Evolutionary conservation across 2,888 invertebrate species (phyloP), one percentile per base, ranked within the genome.

Genomic region (Tortricodes alternella): DNA sequence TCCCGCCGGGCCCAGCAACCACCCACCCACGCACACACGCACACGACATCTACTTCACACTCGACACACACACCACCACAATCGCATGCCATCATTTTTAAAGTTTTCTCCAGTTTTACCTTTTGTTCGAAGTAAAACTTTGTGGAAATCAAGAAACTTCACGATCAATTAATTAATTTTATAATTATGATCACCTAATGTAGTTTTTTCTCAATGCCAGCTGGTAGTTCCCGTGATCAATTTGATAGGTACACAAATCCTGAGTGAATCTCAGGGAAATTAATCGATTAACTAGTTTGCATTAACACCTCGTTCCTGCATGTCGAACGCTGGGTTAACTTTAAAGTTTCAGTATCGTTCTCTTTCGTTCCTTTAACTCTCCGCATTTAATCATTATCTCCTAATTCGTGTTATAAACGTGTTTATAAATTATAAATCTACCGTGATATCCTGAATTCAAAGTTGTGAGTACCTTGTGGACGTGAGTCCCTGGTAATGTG

Each of bases 1-100:
- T 63, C 85, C 88, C 81, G 71, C 65, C 66, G n/a, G n/a, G n/a
- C n/a, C n/a, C n/a, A n/a, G n/a, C n/a, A 74, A 75, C 73, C 74
- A 70, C 77, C 62, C 73, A 71, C 72, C 67, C 72, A 64, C 56
- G 59, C 68, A 63, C 63, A 68, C 80, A 70, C 74, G 68, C 75
- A 58, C 63, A 57, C 73, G n/a, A 66, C 64, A 62, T 64, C 66
- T 71, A 67, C 62, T 67, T 69, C 70, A 74, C 68, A 55, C 66
- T 65, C 68, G 68, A 65, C 70, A 75, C n/a, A 69, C 69, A 65
- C 63, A 66, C 67, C 65, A 65, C 63, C 64, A 74, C 66, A 68
- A 69, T 67, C 65, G 65, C 69, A 69, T 67, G 71, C 67, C 74
- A 74, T 74, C 71, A 76, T 80, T 81, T 78, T 73, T 62, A 67